Evolutionary conservation across 2,113 vertebrate genomes (phyloP), one percentile per base, ranked within the genome.

Genomic region (Crotophaga sulcirostris): DNA sequence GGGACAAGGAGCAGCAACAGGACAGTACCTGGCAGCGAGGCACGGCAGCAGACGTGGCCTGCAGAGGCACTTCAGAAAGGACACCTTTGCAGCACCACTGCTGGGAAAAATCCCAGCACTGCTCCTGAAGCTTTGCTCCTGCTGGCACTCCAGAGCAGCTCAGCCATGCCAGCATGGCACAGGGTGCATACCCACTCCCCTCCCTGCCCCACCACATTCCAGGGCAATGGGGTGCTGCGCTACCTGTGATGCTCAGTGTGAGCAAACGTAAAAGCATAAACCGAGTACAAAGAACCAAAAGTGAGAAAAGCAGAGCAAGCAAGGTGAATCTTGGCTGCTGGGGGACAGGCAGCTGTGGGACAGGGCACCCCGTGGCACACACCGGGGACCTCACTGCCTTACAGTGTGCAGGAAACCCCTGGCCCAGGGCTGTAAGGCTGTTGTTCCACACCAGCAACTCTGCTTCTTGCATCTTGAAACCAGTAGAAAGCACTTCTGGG

Each of bases 71-170:
- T 73, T 84, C 38, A 52, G 45, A 73, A 75, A 54, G 45, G n/a
- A 60, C 28, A 42, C 26, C 69, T 55, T 84, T 2, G 2, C 28
- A 72, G 55, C 49, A 54, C 26, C 34, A 10, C 49, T 0, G 4
- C 31, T 0, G 0, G 29, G 29, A 86, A 75, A 9, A 83, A n/a
- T 20, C 33, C 59, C 2, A 5, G 34, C 16, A 0, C 51, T 58
- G 36, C 23, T 84, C 18, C 68, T 21, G 13, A 20, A 20, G n/a
- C 38, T 70, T 33, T 1, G 4, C 16, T 59, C 58, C 44, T 0
- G 0, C 59, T 56, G 66, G 25, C 2, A 16, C 64, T 78, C 20
- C 78, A 66, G 63, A 38, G 40, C 2, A 4, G 45, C 56, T 49
- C 79, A 62, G 66, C 42, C 0, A 0, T 24, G 28, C 25, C 7